These are phyloP conservation scores for Urophycis tenuis DNA, from an alignment of 2,797 vertebrate genomes.

Conservation along the genomic window DNA sequence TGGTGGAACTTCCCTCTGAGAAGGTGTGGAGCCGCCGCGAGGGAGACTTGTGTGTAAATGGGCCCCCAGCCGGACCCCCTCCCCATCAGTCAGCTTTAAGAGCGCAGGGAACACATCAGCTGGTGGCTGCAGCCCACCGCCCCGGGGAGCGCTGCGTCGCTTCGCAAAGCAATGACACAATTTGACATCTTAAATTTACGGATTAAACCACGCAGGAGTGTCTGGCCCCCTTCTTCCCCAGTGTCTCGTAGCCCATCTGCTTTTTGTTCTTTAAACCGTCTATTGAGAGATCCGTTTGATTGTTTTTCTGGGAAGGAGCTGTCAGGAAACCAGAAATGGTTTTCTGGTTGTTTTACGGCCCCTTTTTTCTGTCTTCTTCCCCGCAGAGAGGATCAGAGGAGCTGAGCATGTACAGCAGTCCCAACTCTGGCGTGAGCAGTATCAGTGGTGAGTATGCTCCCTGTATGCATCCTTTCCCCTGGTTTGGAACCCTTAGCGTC, in stretches of 20 bases:
- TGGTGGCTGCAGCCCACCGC: slow-evolving; percentile 25
- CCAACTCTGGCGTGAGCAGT: slow-evolving; percentile 90
- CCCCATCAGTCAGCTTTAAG: slow-evolving; percentile 70
- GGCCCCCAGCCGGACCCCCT: slow-evolving; percentile 53
- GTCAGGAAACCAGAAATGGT: slow-evolving; percentile 44
- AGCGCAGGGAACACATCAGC: slow-evolving; percentile 43
- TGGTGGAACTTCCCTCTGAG: slow-evolving; percentile 52
- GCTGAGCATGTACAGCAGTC: slow-evolving; percentile 94
- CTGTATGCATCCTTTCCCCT: too few species aligned
- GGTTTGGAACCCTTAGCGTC: slow-evolving; percentile 24
- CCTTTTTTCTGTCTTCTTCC: slow-evolving; percentile 17
- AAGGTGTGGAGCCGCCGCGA: slow-evolving; percentile 46
- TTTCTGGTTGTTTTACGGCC: slow-evolving; percentile 32
- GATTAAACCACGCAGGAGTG: slow-evolving; percentile 64
- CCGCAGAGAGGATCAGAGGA: slow-evolving; percentile 94
- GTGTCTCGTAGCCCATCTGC: slow-evolving; percentile 2
- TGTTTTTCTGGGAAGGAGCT: slow-evolving; percentile 35
- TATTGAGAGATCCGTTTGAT: slow-evolving; percentile 48
- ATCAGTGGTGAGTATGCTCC: slow-evolving; percentile 84
- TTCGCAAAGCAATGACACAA: slow-evolving; percentile 64
- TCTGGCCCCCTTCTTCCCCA: slow-evolving; percentile 20
- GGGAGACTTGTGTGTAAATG: slow-evolving; percentile 60
- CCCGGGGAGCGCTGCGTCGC: slow-evolving; percentile 11
- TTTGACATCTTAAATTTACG: slow-evolving; percentile 68
- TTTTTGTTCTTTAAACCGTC: slow-evolving; percentile 48